Evolutionary conservation across 2,113 vertebrate genomes (phyloP), one percentile per base, ranked within the genome.

Genomic region (Atherinomorus stipes): DNA sequence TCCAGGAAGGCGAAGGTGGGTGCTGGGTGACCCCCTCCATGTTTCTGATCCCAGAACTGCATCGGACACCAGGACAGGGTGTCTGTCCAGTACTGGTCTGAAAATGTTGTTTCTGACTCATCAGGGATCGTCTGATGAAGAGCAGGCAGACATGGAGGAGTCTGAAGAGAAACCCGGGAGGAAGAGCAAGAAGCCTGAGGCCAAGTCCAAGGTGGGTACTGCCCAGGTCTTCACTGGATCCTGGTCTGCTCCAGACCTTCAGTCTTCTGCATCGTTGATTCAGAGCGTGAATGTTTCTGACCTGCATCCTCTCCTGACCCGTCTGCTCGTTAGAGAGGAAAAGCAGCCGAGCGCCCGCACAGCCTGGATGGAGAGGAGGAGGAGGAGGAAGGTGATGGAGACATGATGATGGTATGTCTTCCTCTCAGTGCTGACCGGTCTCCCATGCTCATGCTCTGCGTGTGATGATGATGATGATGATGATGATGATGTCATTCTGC

Each of bases 381-480:
- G 9, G 92, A 91, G 1, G 89, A 94, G 12, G 83, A 66, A 25
- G 85, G 85, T 2, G 90, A n/a, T n/a, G n/a, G n/a, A n/a, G n/a
- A 91, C 42, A 92, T 42, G 11, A 92, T 92, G 87, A 93, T 83
- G 93, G 94, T 95, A 63, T 1, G 86, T 76, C 15, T 31, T 11
- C 19, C 13, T 67, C 0, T 11, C 7, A 6, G 2, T 13, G 3
- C 13, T 50, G 4, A 25, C 4, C 28, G 3, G 25, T 16, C 7
- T 11, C 10, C 1, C 31, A 28, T 34, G 26, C 18, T 37, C n/a
- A 21, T 11, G 11, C 13, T 54, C 12, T 0, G 1, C 26, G 23
- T 40, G 5, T 50, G 64, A 37, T 52, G n/a, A n/a, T n/a, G n/a
- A n/a, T n/a, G n/a, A n/a, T n/a, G n/a, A n/a, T n/a, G n/a, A n/a